phyloP scores from a whole-genome alignment of 2,888 invertebrate species.

The Scaeva pyrastri region DNA sequence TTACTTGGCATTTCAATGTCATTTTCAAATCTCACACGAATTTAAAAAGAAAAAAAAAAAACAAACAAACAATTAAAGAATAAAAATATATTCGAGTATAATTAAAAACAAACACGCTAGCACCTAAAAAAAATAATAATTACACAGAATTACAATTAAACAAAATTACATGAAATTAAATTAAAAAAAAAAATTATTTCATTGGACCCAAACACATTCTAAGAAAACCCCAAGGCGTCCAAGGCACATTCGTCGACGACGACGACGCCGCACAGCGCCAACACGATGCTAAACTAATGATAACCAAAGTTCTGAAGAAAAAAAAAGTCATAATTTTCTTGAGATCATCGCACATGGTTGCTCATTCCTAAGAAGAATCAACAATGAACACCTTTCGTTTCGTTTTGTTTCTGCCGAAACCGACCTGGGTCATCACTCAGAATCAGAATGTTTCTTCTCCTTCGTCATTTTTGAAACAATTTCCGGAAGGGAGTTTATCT shows the following conservation, averaged over 20 bases:
- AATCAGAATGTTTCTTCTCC: not conserved
- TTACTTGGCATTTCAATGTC: not conserved
- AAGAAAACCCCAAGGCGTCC: constrained; percentile 11
- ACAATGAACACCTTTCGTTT: constrained; percentile 53
- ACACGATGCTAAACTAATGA: constrained; percentile 3
- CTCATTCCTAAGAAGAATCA: constrained; percentile 33
- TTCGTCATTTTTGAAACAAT: not conserved
- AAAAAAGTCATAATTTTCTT: constrained; percentile 18
- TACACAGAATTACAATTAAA: constrained; percentile 48
- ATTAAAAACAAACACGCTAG: constrained; percentile 3
- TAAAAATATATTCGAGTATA: not conserved
- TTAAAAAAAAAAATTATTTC: constrained; percentile 58
- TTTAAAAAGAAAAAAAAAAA: constrained; percentile 2
- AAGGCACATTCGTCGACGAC: too few species aligned
- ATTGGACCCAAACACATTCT: constrained; percentile 38
- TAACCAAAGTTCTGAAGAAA: constrained; percentile 23
- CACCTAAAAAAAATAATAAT: not conserved
- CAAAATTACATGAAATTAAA: constrained; percentile 24
- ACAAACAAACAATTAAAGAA: not conserved
- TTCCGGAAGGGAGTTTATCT: not conserved
- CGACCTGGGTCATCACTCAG: constrained; percentile 53
- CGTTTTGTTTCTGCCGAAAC: constrained; percentile 52
- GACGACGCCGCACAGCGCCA: too few species aligned
- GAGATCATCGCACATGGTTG: constrained; percentile 51
- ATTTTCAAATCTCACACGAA: not conserved